Percentiles rank a stretch among this genome's conserved stretches.
Evolutionary conservation across 64 coral and sea anemone species (phyloP).

Genomic region (Dendrophyllia cribrosa): DNA sequence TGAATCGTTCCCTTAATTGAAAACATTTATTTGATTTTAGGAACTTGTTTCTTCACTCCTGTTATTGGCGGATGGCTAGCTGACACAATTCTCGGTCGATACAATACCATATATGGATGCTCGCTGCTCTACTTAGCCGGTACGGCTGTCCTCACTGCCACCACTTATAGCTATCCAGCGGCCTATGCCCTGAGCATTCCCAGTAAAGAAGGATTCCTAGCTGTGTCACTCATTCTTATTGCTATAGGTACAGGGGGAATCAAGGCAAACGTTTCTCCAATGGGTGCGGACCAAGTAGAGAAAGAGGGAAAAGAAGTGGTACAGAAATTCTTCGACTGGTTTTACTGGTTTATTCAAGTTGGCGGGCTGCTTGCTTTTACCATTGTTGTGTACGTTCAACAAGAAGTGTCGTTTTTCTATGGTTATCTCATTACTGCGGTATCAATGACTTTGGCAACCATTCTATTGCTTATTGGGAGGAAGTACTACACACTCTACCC

Average conservation of each 20-base stretch:
- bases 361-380: conserved; percentile 57
- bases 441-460: conserved; percentile 64
- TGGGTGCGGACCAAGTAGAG: conserved; percentile 76
- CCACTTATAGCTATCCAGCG: conserved; percentile 17
- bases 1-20: no score
- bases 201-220: conserved; percentile 30
- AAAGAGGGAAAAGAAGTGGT: conserved; percentile 34
- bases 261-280: conserved; percentile 78
- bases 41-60: conserved; percentile 74
- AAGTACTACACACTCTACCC: conserved; percentile 58
- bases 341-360: conserved; percentile 86
- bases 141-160: conserved; percentile 36
- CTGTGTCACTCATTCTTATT: conserved; percentile 67
- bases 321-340: conserved; percentile 74
- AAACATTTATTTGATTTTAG: not conserved
- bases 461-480: conserved; percentile 71
- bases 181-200: not conserved
- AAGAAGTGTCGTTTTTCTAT: conserved; percentile 68
- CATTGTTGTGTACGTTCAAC: conserved; percentile 61
- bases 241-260: conserved; percentile 75
- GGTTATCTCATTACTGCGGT: conserved; percentile 65
- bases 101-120: conserved; percentile 75
- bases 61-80: conserved; percentile 78
- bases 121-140: conserved; percentile 71
- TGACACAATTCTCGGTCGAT: conserved; percentile 51